These are phyloP conservation scores for Melanotaenia trifasciata DNA, from an alignment of 2,797 vertebrate genomes.

Conservation along the genomic window DNA sequence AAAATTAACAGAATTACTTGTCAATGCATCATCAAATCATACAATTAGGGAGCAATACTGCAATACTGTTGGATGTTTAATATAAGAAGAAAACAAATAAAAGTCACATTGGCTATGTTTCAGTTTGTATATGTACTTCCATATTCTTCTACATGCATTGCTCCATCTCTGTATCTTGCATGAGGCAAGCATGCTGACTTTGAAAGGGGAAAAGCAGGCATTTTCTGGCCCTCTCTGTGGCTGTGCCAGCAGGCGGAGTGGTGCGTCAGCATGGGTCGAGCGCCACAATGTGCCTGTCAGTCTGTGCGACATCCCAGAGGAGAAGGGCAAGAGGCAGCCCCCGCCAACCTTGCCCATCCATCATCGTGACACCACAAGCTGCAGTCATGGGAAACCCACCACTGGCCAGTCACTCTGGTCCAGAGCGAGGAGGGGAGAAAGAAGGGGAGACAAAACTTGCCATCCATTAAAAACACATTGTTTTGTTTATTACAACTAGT, in stretches of 20 bases:
- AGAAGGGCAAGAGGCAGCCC: constrained; percentile 79
- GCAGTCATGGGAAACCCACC: constrained; percentile 81
- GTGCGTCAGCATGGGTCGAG: constrained; percentile 53
- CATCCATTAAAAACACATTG: constrained; percentile 80
- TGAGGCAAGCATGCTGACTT: constrained; percentile 18
- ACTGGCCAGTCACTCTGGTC: constrained; percentile 70
- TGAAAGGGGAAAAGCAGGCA: constrained; percentile 52
- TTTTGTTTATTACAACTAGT: constrained; percentile 83
- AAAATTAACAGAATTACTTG: not conserved
- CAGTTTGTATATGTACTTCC: not conserved
- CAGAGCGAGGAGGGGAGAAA: constrained; percentile 44
- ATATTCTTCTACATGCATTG: not conserved
- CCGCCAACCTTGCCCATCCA: constrained; percentile 83
- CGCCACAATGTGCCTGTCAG: constrained; percentile 83
- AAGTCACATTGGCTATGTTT: not conserved
- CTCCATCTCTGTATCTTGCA: not conserved
- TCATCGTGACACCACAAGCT: constrained; percentile 79
- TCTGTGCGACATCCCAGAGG: constrained; percentile 76
- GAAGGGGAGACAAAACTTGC: constrained; percentile 48
- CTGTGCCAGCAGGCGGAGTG: constrained; percentile 68
- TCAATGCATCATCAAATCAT: not conserved
- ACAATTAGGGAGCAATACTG: not conserved
- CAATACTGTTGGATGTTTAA: not conserved
- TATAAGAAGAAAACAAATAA: not conserved
- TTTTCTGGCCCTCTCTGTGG: constrained; percentile 56